Evolutionary conservation across 92 coral and sea anemone species (phyloP), one percentile per base, ranked within the genome.

Genomic region (Blastomussa wellsi): DNA sequence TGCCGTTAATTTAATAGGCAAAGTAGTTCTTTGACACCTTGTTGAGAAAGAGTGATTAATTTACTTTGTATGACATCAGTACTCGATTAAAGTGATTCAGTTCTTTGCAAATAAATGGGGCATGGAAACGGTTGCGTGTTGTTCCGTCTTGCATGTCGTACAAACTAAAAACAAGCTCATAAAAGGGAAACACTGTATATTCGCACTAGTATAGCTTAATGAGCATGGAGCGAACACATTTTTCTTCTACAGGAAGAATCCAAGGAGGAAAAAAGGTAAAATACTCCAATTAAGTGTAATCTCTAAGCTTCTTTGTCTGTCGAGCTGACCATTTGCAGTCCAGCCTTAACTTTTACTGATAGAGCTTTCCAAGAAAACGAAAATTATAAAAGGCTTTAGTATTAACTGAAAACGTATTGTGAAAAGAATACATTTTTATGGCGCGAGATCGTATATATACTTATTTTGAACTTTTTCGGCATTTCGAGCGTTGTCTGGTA

Each of bases 51-150:
- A 35, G 39, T 74, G 80, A 83, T 83, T 83, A 74, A 83, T 83
- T 42, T 42, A 74, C 75, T 36, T 33, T 71, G 74, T 15, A 64
- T 83, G 87, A 83, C 87, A 83, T 73, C 74, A 83, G 72, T 32
- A 22, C 73, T 72, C 44, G 37, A 72, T 2, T 74, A 44, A 83
- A 74, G 74, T 28, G 86, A 74, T 19, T 57, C 67, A 38, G 14
- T 37, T 9, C 31, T 33, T 73, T 11, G 72, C 37, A 19, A 14
- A 28, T 75, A 28, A 74, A 83, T 83, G 80, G 53, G 20, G 81
- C 71, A 66, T 83, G 57, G 31, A 41, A 41, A 32, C 12, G 7
- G 20, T 65, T 83, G 80, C 80, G 80, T 83, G 87, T 48, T 24
- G 24, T 29, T 28, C 29, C 59, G 14, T 62, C 74, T 41, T 57